Percentiles rank a stretch among this genome's conserved stretches.
These are phyloP conservation scores for Rhyzopertha dominica DNA, from an alignment of 1,140 invertebrate species.

Conservation along the genomic window DNA sequence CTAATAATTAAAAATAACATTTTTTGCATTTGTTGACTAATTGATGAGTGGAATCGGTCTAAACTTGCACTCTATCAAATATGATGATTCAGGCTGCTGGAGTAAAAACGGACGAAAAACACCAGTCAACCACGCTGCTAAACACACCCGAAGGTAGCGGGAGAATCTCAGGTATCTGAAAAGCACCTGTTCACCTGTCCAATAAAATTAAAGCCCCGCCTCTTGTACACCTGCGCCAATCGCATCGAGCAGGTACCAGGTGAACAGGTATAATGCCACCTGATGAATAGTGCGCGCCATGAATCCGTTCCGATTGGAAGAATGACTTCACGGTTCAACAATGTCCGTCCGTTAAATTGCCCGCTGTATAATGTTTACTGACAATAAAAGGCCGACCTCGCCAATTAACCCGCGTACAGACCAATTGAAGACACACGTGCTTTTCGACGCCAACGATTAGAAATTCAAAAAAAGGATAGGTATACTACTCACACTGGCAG, in stretches of 20 bases:
- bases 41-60: no score
- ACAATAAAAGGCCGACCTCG: conserved; percentile 21
- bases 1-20: no score
- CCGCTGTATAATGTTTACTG: conserved; percentile 17
- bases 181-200: no score
- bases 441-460: no score
- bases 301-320: neutral
- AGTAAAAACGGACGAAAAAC: no score
- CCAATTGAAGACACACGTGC: conserved; percentile 20
- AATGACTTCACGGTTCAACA: conserved; percentile 11
- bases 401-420: conserved; percentile 20
- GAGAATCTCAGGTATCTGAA: no score
- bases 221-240: conserved; percentile 22
- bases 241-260: conserved; percentile 10
- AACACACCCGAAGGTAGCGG: no score
- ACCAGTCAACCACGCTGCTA: no score
- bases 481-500: conserved; percentile 58
- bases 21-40: no score
- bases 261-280: conserved; percentile 19
- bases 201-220: no score
- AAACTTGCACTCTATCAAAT: no score
- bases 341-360: neutral
- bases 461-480: conserved; percentile 1
- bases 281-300: conserved; percentile 7
- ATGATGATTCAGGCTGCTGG: no score